These are phyloP conservation scores for Campodea augens DNA, from an alignment of 1,140 invertebrate species.

Conservation along the genomic window DNA sequence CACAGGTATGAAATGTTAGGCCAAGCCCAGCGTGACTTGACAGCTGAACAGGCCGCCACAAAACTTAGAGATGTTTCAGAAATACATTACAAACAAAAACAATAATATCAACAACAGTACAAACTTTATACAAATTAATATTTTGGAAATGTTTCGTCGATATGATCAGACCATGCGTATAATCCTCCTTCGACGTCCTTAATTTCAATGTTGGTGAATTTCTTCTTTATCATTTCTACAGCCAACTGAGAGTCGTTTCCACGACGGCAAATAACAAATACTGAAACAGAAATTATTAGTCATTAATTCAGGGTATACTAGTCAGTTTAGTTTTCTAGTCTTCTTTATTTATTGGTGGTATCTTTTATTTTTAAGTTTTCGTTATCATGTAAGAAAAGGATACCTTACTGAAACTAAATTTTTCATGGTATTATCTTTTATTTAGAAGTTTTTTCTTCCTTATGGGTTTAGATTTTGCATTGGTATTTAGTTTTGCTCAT, in stretches of 20 bases:
- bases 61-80: slow-evolving; percentile 35
- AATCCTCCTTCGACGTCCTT: slow-evolving; percentile 73
- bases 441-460: no score
- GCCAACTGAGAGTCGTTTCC: slow-evolving; percentile 92
- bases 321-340: no score
- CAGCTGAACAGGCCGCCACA: slow-evolving; percentile 77
- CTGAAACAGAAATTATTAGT: no score
- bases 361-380: no score
- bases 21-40: slow-evolving; percentile 78
- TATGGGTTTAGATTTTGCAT: no score
- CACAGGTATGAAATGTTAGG: slow-evolving; percentile 70
- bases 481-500: no score
- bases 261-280: slow-evolving; percentile 65
- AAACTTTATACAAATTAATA: slow-evolving; percentile 36
- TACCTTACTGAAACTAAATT: no score
- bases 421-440: no score
- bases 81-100: slow-evolving; percentile 26
- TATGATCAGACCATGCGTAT: slow-evolving; percentile 53
- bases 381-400: no score
- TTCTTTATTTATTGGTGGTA: no score
- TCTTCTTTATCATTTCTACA: slow-evolving; percentile 40
- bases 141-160: slow-evolving; percentile 63
- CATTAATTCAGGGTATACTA: no score
- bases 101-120: not conserved
- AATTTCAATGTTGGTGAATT: slow-evolving; percentile 32